These are phyloP conservation scores for Myrmophylax atrothorax DNA, from an alignment of 2,113 vertebrate species.

Conservation along the genomic window DNA sequence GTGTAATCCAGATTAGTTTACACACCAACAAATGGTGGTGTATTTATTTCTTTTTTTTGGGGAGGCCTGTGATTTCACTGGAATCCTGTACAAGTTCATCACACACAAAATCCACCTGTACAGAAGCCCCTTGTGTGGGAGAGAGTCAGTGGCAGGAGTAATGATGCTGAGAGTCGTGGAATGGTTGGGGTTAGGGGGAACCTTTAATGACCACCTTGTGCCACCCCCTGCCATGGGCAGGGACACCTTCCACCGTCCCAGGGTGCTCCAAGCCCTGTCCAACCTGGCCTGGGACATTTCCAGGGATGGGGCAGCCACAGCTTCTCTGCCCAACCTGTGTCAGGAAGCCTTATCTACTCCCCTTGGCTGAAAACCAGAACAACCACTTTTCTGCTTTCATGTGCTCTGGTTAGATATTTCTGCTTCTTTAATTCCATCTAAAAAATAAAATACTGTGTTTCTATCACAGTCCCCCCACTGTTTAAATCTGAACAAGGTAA, in stretches of 20 bases:
- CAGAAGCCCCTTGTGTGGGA: not conserved
- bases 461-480: fast-evolving
- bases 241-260: not conserved
- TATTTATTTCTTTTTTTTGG: not conserved
- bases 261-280: not conserved
- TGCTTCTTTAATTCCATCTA: not conserved
- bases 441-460: not conserved
- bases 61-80: not conserved
- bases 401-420: not conserved
- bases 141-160: not conserved
- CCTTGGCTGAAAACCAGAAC: not conserved
- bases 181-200: not conserved
- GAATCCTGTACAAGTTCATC: not conserved
- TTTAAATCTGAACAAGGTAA: not conserved
- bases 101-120: not conserved
- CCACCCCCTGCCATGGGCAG: not conserved
- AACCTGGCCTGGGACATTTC: not conserved
- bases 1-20: not conserved
- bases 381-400: not conserved
- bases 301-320: not conserved
- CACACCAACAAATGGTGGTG: not conserved
- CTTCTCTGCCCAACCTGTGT: not conserved
- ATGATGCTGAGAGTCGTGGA: not conserved
- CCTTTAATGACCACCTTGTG: not conserved
- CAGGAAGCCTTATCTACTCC: not conserved